Base-by-base conservation (phyloP, 2,888 invertebrate genomes). In the Cantharis rustica region DNA sequence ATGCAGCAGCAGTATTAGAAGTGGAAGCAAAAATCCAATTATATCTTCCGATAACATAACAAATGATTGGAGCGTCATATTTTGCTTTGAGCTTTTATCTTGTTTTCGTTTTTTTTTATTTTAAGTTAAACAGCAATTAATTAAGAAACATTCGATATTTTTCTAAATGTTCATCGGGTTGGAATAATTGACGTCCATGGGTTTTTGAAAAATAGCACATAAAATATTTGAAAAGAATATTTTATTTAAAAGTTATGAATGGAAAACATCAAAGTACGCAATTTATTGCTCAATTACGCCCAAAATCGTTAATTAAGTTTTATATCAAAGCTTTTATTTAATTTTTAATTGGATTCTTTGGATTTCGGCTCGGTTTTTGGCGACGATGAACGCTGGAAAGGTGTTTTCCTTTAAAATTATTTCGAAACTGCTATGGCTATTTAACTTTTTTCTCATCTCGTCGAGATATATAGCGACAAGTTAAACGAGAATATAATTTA, bases 1-100 rank as follows among this genome's bases (percentile, higher is more conserved):
- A 69, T 76, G 71, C 74, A 69, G 73, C 73, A 62, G 61, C 61
- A 31, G 20, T 23, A 66, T 20, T 17, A 66, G 64, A 13, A 66
- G 64, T 66, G 73, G 75, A 77, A 79, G 80, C 81, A 77, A 76
- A 81, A 81, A 81, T 81, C 81, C 81, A 81, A 81, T 82, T 81
- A 82, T 79, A 76, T 79, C 72, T 75, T 77, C 75, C 74, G 79
- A 81, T 81, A 81, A 81, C 79, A 81, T 81, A 81, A 81, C 80
- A 81, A 81, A 79, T 80, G 80, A 80, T 79, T 76, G 47, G 62
- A 77, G 76, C 78, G 79, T 77, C 79, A 80, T 78, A 79, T 79
- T 79, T 72, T 79, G 79, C 80, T 79, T 79, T 79, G 77, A 77
- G 80, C 75, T 79, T 77, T 75, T 75, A 76, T 75, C 76, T 63